Conservation (phyloP, 2,797 vertebrate genomes). For the Darevskia mixta region DNA sequence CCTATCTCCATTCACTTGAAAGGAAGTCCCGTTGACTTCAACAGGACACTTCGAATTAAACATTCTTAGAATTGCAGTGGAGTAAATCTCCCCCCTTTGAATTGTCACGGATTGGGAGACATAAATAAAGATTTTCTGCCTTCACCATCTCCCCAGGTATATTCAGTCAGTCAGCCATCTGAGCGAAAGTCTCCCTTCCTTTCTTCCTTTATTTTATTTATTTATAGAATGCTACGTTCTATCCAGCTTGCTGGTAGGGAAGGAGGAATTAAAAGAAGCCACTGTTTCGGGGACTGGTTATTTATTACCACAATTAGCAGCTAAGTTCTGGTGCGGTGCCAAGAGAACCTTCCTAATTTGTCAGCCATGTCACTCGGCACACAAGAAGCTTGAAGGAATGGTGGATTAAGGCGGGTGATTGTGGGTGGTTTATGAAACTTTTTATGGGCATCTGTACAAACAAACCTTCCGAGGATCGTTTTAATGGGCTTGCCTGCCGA, state of each 20-base stretch:
- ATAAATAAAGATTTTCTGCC: neutral
- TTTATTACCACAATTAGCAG: constrained; percentile 77
- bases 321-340: constrained; percentile 73
- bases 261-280: constrained; percentile 69
- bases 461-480: constrained; percentile 73
- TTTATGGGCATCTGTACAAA: constrained; percentile 75
- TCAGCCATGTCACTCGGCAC: constrained; percentile 65
- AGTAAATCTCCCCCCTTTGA: neutral
- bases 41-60: neutral
- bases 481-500: constrained; percentile 74
- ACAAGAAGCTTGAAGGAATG: constrained; percentile 73
- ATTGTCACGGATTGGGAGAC: neutral
- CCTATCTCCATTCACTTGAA: neutral
- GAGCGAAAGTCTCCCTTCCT: neutral
- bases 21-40: neutral
- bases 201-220: neutral
- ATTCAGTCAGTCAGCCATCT: neutral
- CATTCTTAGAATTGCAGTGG: neutral
- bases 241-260: constrained; percentile 69
- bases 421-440: constrained; percentile 81
- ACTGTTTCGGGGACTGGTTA: constrained; percentile 65
- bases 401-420: constrained; percentile 75
- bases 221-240: constrained; percentile 61
- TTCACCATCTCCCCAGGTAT: neutral
- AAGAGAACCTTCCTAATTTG: constrained; percentile 74